These are phyloP conservation scores for Fregetta grallaria DNA, from an alignment of 2,113 vertebrate species.

Conservation along the genomic window DNA sequence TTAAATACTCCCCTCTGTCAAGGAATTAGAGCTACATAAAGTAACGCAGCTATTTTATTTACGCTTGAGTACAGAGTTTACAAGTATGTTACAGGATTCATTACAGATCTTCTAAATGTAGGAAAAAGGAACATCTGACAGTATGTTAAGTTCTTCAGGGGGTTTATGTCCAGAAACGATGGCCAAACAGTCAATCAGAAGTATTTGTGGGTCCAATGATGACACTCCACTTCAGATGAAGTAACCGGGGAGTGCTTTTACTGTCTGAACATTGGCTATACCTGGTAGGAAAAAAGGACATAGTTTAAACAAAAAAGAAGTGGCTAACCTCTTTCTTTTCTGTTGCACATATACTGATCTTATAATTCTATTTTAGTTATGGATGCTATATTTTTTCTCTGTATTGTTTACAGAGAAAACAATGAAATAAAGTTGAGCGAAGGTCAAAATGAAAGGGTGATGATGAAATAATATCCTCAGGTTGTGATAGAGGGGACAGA, in stretches of 20 bases:
- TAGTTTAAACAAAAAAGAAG: neutral
- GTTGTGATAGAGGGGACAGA: neutral
- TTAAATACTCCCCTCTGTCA: neutral
- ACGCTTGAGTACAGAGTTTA: neutral
- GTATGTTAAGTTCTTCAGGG: neutral
- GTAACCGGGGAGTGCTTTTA: neutral
- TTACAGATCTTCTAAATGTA: neutral
- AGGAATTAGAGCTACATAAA: neutral
- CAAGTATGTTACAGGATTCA: neutral
- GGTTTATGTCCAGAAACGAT: neutral
- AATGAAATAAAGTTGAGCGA: neutral
- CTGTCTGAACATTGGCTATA: neutral
- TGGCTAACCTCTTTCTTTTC: neutral
- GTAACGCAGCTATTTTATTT: neutral
- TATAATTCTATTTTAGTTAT: neutral
- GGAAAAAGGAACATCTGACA: neutral
- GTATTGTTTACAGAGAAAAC: neutral
- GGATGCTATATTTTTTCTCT: neutral
- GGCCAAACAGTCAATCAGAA: neutral
- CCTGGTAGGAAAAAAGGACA: neutral
- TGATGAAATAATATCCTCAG: neutral
- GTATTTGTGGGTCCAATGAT: neutral
- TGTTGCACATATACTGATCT: neutral
- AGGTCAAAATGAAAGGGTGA: neutral
- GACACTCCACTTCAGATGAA: neutral